Conservation (phyloP, 2,113 vertebrate species). For the Apaloderma vittatum region DNA sequence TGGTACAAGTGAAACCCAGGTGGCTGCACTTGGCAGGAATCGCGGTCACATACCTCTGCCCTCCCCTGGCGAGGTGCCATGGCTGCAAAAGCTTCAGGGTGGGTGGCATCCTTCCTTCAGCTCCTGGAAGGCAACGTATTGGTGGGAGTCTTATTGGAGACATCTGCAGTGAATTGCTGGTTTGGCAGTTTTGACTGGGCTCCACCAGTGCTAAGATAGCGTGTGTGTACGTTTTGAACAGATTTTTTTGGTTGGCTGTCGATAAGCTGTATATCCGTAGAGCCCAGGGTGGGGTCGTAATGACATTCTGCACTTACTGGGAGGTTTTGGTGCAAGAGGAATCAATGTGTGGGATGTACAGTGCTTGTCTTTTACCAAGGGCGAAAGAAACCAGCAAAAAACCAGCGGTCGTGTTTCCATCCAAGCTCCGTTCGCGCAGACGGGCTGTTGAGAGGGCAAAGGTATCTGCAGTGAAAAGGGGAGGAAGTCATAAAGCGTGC, state of each 20-base stretch:
- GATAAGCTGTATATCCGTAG: background rate
- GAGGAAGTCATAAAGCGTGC: background rate
- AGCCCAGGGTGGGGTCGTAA: background rate
- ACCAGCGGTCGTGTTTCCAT: background rate
- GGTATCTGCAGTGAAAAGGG: background rate
- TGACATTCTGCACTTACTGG: background rate
- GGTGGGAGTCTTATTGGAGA: background rate
- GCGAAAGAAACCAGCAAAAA: background rate
- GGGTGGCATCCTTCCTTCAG: background rate
- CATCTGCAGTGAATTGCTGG: background rate
- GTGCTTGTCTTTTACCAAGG: background rate
- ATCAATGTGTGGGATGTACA: background rate
- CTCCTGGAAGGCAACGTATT: background rate
- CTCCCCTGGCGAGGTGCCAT: background rate
- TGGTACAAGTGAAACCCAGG: background rate
- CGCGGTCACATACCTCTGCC: accelerated
- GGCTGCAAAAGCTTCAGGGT: background rate
- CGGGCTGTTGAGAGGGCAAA: background rate
- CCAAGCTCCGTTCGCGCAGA: background rate
- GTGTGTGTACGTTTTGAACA: background rate
- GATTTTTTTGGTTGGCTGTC: background rate
- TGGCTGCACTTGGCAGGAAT: background rate
- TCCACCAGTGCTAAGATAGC: background rate
- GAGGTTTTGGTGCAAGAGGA: background rate
- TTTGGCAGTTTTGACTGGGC: background rate